Conservation (phyloP, 1,140 invertebrate genomes). For the Bombus fervidus region DNA sequence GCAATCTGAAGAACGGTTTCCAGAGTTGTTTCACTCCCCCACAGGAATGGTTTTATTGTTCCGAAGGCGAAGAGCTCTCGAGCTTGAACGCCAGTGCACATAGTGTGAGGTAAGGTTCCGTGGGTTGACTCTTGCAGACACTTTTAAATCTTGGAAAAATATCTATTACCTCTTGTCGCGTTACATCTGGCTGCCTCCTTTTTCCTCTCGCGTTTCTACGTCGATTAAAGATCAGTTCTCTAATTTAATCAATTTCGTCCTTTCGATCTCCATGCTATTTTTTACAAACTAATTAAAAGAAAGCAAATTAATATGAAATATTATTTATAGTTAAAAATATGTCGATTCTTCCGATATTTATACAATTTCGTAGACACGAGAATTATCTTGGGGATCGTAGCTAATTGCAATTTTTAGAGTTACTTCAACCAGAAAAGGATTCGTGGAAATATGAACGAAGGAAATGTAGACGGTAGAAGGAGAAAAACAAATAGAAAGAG, state of each 20-base stretch:
- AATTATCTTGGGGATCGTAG: not conserved
- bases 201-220: not conserved
- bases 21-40: slow-evolving; percentile 35
- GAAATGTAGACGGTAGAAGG: not conserved
- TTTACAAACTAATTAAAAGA: not conserved
- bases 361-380: not conserved
- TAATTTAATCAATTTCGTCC: too few relatives aligned
- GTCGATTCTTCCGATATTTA: not conserved
- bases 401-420: not conserved
- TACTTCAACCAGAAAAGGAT: not conserved
- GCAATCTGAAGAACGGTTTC: slow-evolving; percentile 13
- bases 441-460: not conserved
- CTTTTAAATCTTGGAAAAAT: slow-evolving; percentile 29
- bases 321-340: too few relatives aligned
- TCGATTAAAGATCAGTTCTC: not conserved
- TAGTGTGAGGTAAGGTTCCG: not conserved
- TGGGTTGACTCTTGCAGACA: slow-evolving; percentile 10
- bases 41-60: slow-evolving; percentile 33
- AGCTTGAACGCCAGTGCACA: slow-evolving; percentile 14
- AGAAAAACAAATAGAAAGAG: not conserved
- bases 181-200: slow-evolving; percentile 5
- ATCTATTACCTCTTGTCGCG: slow-evolving; percentile 20
- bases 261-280: not conserved
- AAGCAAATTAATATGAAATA: not conserved
- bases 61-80: slow-evolving; percentile 23